A percentile compares a stretch with the other conserved stretches of the same genome.
Evolutionary conservation across 1,140 invertebrate genomes (phyloP).

Genomic region (Plectus sambesii): DNA sequence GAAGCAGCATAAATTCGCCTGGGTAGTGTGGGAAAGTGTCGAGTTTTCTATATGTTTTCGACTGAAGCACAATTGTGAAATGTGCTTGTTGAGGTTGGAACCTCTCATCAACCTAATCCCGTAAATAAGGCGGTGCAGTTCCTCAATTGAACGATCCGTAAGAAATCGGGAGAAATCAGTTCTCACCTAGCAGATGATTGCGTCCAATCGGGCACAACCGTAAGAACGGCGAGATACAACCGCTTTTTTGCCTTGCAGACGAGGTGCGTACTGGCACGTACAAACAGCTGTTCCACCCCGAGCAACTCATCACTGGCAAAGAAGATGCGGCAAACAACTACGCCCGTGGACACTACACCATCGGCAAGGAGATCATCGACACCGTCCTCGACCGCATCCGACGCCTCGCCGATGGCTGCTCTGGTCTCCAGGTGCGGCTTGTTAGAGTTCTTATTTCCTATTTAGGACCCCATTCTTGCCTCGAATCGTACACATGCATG

Average conservation of each 20-base stretch:
- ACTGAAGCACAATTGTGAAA: no score
- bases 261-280: conserved; percentile 58
- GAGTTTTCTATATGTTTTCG: no score
- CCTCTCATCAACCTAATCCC: background rate
- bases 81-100: background rate
- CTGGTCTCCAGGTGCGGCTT: conserved; percentile 70
- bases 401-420: conserved; percentile 71
- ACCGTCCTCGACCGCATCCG: conserved; percentile 33
- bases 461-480: no score
- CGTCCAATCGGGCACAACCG: no score
- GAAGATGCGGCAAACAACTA: conserved; percentile 67
- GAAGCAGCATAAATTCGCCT: no score
- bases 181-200: no score
- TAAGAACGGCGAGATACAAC: background rate
- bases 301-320: conserved; percentile 57
- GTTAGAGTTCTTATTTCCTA: conserved; percentile 62
- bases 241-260: conserved; percentile 47
- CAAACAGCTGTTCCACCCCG: conserved; percentile 54
- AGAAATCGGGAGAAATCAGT: no score
- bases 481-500: no score
- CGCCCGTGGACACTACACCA: conserved; percentile 55
- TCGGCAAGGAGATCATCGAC: conserved; percentile 53
- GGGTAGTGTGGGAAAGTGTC: no score
- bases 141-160: no score
- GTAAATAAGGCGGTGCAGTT: no score